Base-by-base conservation (phyloP, 2,888 invertebrate genomes). In the Drosophila pegasa region DNA sequence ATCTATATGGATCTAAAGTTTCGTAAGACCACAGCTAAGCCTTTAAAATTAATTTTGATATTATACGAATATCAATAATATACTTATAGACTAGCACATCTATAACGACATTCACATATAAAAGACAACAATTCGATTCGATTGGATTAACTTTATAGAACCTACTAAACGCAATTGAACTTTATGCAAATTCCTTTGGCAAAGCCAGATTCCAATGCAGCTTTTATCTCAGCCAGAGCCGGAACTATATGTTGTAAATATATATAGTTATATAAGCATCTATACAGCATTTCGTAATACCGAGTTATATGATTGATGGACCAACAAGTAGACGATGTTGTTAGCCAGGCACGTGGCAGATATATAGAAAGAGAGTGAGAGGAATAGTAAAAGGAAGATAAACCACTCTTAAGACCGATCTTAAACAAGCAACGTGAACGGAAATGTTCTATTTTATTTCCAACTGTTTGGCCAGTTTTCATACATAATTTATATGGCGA, bases 231-330 rank as follows among this genome's bases (percentile, higher is more conserved):
- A 40, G 9, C 10, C 22, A 29, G 20, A 52, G 9, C 52, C 74
- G 78, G 68, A 75, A 77, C 73, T 56, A 29, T 20, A 56, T 20
- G 22, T 16, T 20, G 0, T 20, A 45, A 25, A 43, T 45, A 14
- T 12, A 29, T 14, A 29, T 29, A 29, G n/a, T n/a, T 29, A 18
- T 5, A 6, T 0, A 9, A 9, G 14, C 14, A 14, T 35, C 1
- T 35, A n/a, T n/a, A n/a, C 27, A 25, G 9, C 5, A 25, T n/a
- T n/a, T n/a, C 7, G 20, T 27, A 37, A 51, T 56, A 38, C 38
- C 52, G 62, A 61, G 20, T 12, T 16, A 25, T 50, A 41, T 76
- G 74, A 75, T 75, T 67, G 61, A 76, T 74, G 52, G 14, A 14
- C 41, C 12, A 18, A 8, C 31, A 54, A 25, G 37, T 45, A 51